phyloP scores from a whole-genome alignment of 2,113 vertebrate genomes.

The Neoarius graeffei region DNA sequence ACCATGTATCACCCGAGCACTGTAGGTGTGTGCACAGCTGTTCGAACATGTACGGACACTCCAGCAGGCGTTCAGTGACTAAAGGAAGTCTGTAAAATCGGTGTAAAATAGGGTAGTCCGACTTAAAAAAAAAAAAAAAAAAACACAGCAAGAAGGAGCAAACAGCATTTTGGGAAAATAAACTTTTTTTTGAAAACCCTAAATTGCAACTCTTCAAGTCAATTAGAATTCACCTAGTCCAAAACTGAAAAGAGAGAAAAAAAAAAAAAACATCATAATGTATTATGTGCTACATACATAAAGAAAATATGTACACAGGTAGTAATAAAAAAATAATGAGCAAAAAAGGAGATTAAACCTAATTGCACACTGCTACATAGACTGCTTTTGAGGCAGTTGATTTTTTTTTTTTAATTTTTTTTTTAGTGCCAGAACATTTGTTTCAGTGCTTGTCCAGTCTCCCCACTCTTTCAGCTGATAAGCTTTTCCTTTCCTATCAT shows the following conservation, averaged over 20 bases:
- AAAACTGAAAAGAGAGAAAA: slow-evolving; percentile 42
- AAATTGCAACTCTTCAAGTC: slow-evolving; percentile 86
- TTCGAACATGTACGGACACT: not conserved
- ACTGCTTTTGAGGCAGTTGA: slow-evolving; percentile 92
- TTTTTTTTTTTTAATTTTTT: slow-evolving; percentile 81
- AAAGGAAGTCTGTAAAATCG: not conserved
- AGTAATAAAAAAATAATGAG: slow-evolving; percentile 86
- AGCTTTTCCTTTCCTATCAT: slow-evolving; percentile 67
- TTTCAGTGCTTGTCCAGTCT: slow-evolving; percentile 90
- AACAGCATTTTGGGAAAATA: slow-evolving; percentile 58
- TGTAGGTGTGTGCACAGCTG: slow-evolving; percentile 15
- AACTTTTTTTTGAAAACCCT: slow-evolving; percentile 67
- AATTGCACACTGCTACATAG: slow-evolving; percentile 99
- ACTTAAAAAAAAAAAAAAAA: slow-evolving; percentile 41
- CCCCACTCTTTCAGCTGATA: slow-evolving; percentile 80
- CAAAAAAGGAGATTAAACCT: slow-evolving; percentile 89
- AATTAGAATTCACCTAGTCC: slow-evolving; percentile 75
- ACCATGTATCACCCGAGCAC: slow-evolving; percentile 35
- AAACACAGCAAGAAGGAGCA: slow-evolving; percentile 22
- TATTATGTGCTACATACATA: slow-evolving; percentile 95
- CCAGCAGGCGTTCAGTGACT: slow-evolving; percentile 6
- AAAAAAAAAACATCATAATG: slow-evolving; percentile 57
- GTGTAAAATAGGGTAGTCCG: slow-evolving; percentile 45
- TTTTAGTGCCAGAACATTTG: slow-evolving; percentile 87
- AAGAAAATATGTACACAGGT: slow-evolving; percentile 92